phyloP scores from a whole-genome alignment of 1,140 invertebrate genomes.

The Hypothenemus hampei region DNA sequence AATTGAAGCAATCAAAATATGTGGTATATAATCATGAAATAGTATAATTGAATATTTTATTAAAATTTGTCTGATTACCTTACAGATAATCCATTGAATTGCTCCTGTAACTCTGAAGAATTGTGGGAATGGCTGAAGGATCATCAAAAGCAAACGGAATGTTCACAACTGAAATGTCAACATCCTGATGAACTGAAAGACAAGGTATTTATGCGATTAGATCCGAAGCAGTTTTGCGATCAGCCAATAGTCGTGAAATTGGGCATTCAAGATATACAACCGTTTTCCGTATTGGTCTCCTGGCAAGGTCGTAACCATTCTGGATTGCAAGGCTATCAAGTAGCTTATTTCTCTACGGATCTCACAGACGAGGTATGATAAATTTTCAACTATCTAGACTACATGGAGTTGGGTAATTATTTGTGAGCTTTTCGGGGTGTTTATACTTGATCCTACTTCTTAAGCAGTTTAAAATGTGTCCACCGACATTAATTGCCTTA shows the following conservation, averaged over 20 bases:
- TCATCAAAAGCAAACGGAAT: constrained; percentile 66
- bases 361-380: constrained; percentile 52
- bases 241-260: constrained; percentile 73
- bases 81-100: constrained; percentile 77
- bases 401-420: no score
- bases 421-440: no score
- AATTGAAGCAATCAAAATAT: constrained; percentile 66
- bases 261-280: constrained; percentile 81
- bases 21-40: constrained; percentile 55
- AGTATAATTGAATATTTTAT: not conserved
- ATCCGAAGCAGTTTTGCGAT: constrained; percentile 76
- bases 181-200: constrained; percentile 72
- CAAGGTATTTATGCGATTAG: constrained; percentile 67
- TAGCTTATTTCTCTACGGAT: constrained; percentile 76
- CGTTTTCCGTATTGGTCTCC: constrained; percentile 78
- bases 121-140: constrained; percentile 84
- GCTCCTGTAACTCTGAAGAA: constrained; percentile 77
- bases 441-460: no score
- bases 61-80: constrained; percentile 23
- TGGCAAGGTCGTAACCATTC: constrained; percentile 87
- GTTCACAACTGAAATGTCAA: constrained; percentile 62
- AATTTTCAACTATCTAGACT: no score
- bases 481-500: no score
- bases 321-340: constrained; percentile 77
- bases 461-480: no score